A percentile compares a stretch with the other conserved stretches of the same genome.
phyloP scores from a whole-genome alignment of 2,113 vertebrate species.

The Beaufortia kweichowensis region DNA sequence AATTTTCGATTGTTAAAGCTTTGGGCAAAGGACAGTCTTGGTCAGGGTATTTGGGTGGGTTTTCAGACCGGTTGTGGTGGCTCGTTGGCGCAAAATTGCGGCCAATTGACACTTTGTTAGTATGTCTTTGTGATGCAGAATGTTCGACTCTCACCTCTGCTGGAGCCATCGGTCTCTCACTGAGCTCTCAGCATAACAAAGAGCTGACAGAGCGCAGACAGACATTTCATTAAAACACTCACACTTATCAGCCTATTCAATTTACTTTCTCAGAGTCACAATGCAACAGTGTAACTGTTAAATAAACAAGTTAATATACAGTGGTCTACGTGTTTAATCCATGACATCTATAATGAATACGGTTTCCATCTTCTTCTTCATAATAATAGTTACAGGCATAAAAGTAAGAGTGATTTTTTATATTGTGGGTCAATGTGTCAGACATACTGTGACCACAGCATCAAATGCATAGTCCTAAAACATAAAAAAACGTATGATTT shows the following conservation, averaged over 20 bases:
- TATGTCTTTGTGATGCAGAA: conserved; percentile 72
- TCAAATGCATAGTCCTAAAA: no score
- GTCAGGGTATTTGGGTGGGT: background rate
- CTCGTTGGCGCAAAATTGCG: conserved; percentile 48
- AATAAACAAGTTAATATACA: no score
- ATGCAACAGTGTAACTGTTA: no score
- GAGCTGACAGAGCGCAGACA: conserved; percentile 22
- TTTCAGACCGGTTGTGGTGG: conserved; percentile 28
- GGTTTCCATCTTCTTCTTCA: no score
- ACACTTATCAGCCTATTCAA: background rate
- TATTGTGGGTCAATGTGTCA: no score
- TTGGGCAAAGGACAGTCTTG: background rate
- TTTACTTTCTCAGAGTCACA: conserved; percentile 5
- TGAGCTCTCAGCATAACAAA: conserved; percentile 71
- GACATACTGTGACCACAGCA: no score
- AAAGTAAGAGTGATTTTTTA: no score
- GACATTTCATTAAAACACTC: conserved; percentile 4
- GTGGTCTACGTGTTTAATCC: no score
- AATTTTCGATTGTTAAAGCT: background rate
- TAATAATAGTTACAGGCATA: no score
- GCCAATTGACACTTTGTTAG: conserved; percentile 62
- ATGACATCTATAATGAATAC: no score
- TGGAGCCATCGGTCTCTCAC: conserved; percentile 68
- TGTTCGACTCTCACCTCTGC: conserved; percentile 63
- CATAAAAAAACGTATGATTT: no score